phyloP scores from a whole-genome alignment of 2,113 vertebrate species.

The Microtus pennsylvanicus region DNA sequence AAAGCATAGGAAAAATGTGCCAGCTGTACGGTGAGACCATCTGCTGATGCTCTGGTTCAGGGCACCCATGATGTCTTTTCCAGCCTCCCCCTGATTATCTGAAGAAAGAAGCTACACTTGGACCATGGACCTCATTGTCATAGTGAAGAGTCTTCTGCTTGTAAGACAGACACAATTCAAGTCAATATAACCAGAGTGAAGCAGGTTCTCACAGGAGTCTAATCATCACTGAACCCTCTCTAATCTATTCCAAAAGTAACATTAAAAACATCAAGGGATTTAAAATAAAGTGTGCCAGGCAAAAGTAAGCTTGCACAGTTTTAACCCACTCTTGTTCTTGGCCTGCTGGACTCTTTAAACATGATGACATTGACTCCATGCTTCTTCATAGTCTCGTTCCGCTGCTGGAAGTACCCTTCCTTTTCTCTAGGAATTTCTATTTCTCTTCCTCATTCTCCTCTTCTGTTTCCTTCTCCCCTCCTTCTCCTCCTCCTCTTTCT shows the following conservation, averaged over 20 bases:
- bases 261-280: neutral
- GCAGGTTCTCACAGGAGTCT: neutral
- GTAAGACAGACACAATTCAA: neutral
- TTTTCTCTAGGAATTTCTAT: neutral
- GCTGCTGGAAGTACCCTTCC: too few relatives aligned
- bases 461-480: neutral
- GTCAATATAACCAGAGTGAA: neutral
- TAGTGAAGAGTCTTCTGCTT: neutral
- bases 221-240: neutral
- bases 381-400: neutral
- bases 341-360: neutral
- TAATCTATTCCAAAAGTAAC: neutral
- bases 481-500: neutral
- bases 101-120: neutral
- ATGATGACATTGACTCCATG: too few relatives aligned
- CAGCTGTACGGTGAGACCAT: neutral
- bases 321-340: neutral
- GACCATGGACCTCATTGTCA: neutral
- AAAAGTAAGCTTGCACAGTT: neutral
- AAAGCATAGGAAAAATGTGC: neutral
- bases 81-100: neutral
- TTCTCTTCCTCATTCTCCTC: neutral
- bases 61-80: neutral
- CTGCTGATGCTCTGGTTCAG: neutral
- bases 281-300: neutral